A percentile compares a stretch with the other conserved stretches of the same genome.
Evolutionary conservation across 2,113 vertebrate genomes (phyloP).

Genomic region (Lepus americanus): DNA sequence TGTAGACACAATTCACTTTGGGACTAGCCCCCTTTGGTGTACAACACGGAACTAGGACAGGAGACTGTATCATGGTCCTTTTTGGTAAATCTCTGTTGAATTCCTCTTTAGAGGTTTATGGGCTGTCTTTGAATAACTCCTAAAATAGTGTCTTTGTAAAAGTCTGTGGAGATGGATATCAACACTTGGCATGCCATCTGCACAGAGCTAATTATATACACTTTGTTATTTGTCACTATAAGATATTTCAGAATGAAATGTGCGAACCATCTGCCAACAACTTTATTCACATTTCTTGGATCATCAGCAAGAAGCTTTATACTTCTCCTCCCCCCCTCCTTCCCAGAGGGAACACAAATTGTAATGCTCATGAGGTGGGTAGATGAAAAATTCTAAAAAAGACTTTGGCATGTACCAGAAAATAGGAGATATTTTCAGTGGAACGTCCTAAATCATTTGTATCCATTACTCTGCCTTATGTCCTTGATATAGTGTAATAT

Average conservation of each 20-base stretch:
- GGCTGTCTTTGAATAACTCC: slow-evolving; percentile 72
- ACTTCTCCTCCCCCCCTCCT: slow-evolving; percentile 1
- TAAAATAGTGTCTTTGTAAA: slow-evolving; percentile 81
- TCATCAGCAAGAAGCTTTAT: slow-evolving; percentile 77
- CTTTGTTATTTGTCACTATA: slow-evolving; percentile 86
- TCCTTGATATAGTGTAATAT: slow-evolving; percentile 60
- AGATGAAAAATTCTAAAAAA: slow-evolving; percentile 81
- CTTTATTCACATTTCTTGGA: slow-evolving; percentile 86
- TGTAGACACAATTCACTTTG: neutral
- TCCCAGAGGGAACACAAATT: slow-evolving; percentile 59
- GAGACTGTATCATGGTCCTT: neutral
- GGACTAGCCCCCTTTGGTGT: neutral
- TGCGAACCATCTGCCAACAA: slow-evolving; percentile 87
- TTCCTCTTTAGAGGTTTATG: slow-evolving; percentile 47
- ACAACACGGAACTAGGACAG: neutral
- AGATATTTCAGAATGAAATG: slow-evolving; percentile 88
- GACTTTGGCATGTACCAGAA: slow-evolving; percentile 64
- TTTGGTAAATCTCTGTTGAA: slow-evolving; percentile 24
- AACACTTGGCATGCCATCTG: slow-evolving; percentile 85
- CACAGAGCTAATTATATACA: slow-evolving; percentile 86
- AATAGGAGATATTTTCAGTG: slow-evolving; percentile 72
- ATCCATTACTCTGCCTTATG: slow-evolving; percentile 66
- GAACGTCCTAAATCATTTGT: slow-evolving; percentile 70
- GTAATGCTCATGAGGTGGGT: slow-evolving; percentile 63
- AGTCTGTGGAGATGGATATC: slow-evolving; percentile 80